Evolutionary conservation across 2,113 vertebrate species (phyloP).

Genomic region (Columba janthina): DNA sequence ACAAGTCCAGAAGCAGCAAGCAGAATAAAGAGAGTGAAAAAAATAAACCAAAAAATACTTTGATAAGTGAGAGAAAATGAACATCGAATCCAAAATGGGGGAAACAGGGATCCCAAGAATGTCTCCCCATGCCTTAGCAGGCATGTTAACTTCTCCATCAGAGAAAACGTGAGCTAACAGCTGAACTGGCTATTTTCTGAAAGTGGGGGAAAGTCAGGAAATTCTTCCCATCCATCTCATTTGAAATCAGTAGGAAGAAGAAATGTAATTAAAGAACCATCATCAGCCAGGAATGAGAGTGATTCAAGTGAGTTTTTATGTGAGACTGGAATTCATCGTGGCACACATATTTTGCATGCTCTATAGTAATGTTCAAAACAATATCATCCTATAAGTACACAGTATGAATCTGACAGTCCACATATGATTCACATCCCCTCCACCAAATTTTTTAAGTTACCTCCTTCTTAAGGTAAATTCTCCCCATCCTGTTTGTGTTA

Average conservation of each 20-base stretch:
- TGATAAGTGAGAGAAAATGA: background rate
- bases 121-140: background rate
- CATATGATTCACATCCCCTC: background rate
- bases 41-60: background rate
- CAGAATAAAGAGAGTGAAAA: background rate
- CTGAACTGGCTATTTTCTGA: background rate
- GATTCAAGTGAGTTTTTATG: background rate
- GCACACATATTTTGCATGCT: background rate
- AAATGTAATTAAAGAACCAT: background rate
- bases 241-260: background rate
- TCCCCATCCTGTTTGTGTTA: background rate
- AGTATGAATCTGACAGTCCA: background rate
- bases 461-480: background rate
- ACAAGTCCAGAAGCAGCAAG: background rate
- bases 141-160: background rate
- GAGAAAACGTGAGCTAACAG: background rate
- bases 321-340: background rate
- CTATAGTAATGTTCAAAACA: background rate
- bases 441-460: background rate
- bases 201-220: background rate
- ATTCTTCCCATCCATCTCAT: background rate
- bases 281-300: background rate
- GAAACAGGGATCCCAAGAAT: background rate
- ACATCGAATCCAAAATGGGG: background rate
- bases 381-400: background rate